A percentile compares a stretch with the other conserved stretches of the same genome.
Evolutionary conservation across 2,113 vertebrate species (phyloP).

Genomic region (Poicephalus meyeri): DNA sequence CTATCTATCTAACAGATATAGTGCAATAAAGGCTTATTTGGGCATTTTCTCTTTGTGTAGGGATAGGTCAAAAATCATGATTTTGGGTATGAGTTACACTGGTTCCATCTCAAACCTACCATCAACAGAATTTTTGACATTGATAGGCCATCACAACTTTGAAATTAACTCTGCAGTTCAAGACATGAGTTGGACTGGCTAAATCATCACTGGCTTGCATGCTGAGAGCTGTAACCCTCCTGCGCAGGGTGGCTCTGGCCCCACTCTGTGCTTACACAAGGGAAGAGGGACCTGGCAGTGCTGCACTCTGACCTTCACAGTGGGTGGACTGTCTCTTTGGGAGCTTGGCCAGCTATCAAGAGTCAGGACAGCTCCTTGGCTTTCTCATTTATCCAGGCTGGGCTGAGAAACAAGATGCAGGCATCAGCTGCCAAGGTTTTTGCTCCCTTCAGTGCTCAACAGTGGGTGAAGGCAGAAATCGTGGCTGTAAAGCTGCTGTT

Average conservation of each 20-base stretch:
- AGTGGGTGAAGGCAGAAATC: not conserved
- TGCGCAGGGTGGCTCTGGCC: rapidly evolving
- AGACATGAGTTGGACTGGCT: not conserved
- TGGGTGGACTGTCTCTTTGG: not conserved
- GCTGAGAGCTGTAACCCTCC: not conserved
- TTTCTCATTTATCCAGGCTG: slow-evolving; percentile 12
- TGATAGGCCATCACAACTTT: rapidly evolving
- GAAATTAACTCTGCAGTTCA: not conserved
- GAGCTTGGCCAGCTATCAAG: slow-evolving; percentile 10
- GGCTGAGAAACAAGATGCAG: not conserved
- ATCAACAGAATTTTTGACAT: not conserved
- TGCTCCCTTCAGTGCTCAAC: not conserved
- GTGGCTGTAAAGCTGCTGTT: not conserved
- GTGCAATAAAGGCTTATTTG: not conserved
- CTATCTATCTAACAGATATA: not conserved
- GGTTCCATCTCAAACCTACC: not conserved
- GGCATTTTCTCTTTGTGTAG: not conserved
- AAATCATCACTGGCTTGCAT: not conserved
- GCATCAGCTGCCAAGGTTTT: slow-evolving; percentile 12
- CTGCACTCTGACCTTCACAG: not conserved
- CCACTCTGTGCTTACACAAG: not conserved
- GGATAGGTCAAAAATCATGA: rapidly evolving
- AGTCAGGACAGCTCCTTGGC: not conserved
- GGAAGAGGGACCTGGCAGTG: not conserved
- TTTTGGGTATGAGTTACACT: not conserved